phyloP scores from a whole-genome alignment of 2,113 vertebrate species.

The Chlamydotis undulata region DNA sequence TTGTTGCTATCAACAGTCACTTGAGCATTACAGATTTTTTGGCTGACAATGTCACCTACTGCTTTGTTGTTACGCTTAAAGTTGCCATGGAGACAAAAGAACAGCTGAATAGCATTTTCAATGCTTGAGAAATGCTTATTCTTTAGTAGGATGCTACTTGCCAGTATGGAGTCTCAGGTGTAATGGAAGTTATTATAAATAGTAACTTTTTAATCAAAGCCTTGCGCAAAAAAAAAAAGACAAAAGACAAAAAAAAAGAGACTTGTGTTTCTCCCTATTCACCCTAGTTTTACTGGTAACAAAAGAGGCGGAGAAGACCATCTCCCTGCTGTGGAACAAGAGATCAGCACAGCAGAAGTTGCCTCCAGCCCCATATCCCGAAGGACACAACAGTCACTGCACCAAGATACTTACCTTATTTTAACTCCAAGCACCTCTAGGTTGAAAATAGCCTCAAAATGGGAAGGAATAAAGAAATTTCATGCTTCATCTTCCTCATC shows the following conservation, averaged over 20 bases:
- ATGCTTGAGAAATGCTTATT: conserved; percentile 40
- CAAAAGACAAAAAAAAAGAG: neutral
- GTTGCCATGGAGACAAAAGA: conserved; percentile 72
- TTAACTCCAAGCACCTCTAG: neutral
- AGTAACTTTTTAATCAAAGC: conserved; percentile 16
- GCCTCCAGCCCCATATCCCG: neutral
- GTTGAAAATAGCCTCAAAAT: neutral
- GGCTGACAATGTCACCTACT: conserved; percentile 60
- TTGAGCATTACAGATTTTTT: conserved; percentile 55
- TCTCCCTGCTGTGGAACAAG: neutral
- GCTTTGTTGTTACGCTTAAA: conserved; percentile 64
- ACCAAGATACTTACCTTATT: conserved; percentile 25
- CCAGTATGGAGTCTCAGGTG: neutral
- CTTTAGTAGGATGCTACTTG: neutral
- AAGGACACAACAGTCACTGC: neutral
- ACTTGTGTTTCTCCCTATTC: neutral
- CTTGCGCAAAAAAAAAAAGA: neutral
- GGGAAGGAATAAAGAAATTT: neutral
- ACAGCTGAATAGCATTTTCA: conserved; percentile 50
- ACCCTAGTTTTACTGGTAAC: neutral
- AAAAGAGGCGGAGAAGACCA: neutral
- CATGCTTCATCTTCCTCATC: neutral
- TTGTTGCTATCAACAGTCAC: conserved; percentile 57
- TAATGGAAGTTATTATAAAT: conserved; percentile 1
- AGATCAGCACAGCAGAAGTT: neutral